Evolutionary conservation across 2,888 invertebrate species (phyloP).

Genomic region (Agrypnus murinus): DNA sequence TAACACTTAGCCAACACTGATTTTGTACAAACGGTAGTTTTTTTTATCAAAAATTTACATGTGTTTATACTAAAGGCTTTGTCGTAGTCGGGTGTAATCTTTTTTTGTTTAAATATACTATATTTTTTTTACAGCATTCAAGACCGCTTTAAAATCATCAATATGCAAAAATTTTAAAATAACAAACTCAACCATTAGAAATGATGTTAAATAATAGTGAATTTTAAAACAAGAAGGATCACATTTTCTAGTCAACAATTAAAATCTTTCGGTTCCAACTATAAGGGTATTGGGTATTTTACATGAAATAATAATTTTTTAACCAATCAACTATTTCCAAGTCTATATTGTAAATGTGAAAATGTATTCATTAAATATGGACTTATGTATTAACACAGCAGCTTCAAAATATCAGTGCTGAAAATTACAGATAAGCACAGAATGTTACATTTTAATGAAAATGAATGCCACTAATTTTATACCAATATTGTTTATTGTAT

Average conservation of each 20-base stretch:
- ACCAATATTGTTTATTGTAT: too few relatives aligned
- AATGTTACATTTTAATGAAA: too few relatives aligned
- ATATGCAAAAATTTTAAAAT: conserved; percentile 7
- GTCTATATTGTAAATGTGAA: not conserved
- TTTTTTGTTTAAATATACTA: not conserved
- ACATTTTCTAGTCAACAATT: conserved; percentile 43
- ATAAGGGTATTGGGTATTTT: not conserved
- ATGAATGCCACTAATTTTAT: too few relatives aligned
- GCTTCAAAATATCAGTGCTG: too few relatives aligned
- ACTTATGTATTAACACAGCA: conserved; percentile 20
- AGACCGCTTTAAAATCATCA: conserved; percentile 61
- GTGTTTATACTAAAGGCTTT: conserved; percentile 56
- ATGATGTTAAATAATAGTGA: not conserved
- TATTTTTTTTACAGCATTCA: conserved; percentile 49
- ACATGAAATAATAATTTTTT: not conserved
- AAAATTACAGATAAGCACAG: too few relatives aligned
- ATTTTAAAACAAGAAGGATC: conserved; percentile 31
- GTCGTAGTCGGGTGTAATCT: conserved; percentile 49
- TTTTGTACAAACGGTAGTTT: conserved; percentile 59
- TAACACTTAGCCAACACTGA: conserved; percentile 59
- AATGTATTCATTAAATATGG: conserved; percentile 7
- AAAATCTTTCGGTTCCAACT: conserved; percentile 44
- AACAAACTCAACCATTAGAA: conserved; percentile 2
- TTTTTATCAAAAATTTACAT: conserved; percentile 52
- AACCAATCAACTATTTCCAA: conserved; percentile 8